Evolutionary conservation across 2,113 vertebrate species (phyloP).

Genomic region (Marmota monax): DNA sequence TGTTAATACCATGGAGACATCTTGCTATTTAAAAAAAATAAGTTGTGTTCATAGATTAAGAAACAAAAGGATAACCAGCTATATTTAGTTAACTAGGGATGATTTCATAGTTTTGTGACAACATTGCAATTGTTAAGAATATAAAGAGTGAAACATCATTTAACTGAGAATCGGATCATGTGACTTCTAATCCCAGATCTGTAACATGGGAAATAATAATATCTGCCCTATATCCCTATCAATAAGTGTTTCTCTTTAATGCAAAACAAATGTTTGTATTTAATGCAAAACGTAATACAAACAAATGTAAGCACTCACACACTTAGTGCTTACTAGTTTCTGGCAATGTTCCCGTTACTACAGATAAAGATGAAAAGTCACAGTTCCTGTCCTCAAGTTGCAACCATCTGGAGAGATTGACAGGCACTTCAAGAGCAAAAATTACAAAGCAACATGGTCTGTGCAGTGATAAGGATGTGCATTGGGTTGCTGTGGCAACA

Average conservation of each 20-base stretch:
- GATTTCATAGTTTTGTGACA: not conserved
- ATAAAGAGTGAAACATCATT: not conserved
- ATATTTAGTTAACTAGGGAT: not conserved
- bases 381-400: conserved; percentile 24
- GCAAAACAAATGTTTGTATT: not conserved
- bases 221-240: not conserved
- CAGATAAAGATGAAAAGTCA: conserved; percentile 43
- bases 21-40: not conserved
- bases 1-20: not conserved
- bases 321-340: not conserved
- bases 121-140: not conserved
- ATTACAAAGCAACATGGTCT: not conserved
- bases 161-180: not conserved
- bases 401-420: conserved; percentile 16
- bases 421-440: conserved; percentile 30
- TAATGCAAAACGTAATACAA: not conserved
- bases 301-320: not conserved
- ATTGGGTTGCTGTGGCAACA: conserved; percentile 52
- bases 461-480: not conserved
- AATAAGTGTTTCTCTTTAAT: not conserved
- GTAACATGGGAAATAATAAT: not conserved
- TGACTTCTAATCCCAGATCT: not conserved
- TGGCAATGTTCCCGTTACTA: not conserved
- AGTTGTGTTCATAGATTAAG: conserved; percentile 7
- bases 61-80: not conserved